phyloP scores from a whole-genome alignment of 2,797 vertebrate genomes.

The Lithobates sylvaticus region DNA sequence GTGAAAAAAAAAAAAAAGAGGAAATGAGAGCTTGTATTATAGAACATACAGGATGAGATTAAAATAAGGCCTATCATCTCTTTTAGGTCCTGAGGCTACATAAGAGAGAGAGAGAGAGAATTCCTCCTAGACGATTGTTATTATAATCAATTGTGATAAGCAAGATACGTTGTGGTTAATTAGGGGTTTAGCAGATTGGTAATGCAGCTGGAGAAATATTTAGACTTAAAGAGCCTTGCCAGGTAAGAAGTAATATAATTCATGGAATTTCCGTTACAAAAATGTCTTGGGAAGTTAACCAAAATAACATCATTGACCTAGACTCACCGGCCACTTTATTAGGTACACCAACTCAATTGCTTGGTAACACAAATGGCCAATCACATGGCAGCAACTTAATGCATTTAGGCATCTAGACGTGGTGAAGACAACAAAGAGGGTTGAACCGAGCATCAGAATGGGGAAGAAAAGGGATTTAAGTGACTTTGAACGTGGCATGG shows the following conservation, averaged over 20 bases:
- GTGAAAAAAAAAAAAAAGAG: neutral
- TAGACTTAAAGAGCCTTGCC: neutral
- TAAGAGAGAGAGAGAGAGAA: neutral
- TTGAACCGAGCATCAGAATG: no score
- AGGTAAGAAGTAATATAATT: neutral
- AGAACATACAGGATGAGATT: constrained; percentile 13
- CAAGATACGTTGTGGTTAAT: constrained; percentile 3
- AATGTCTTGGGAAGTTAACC: no score
- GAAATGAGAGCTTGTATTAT: constrained; percentile 27
- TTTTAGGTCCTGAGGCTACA: neutral
- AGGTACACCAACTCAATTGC: no score
- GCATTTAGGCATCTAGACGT: no score
- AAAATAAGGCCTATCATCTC: neutral
- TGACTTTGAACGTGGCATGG: no score
- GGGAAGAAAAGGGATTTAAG: no score
- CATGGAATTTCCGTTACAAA: neutral
- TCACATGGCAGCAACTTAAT: no score
- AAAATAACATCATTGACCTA: no score
- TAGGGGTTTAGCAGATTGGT: constrained; percentile 4
- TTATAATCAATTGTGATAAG: constrained; percentile 28
- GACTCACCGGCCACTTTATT: no score
- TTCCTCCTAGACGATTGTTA: constrained; percentile 24
- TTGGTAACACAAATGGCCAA: no score
- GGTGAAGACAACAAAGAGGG: no score
- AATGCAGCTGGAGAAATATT: neutral